A percentile compares a stretch with the other conserved stretches of the same genome.
These are phyloP conservation scores for Cynodonichthys magdalenae DNA, from an alignment of 2,797 vertebrate species.

Conservation along the genomic window DNA sequence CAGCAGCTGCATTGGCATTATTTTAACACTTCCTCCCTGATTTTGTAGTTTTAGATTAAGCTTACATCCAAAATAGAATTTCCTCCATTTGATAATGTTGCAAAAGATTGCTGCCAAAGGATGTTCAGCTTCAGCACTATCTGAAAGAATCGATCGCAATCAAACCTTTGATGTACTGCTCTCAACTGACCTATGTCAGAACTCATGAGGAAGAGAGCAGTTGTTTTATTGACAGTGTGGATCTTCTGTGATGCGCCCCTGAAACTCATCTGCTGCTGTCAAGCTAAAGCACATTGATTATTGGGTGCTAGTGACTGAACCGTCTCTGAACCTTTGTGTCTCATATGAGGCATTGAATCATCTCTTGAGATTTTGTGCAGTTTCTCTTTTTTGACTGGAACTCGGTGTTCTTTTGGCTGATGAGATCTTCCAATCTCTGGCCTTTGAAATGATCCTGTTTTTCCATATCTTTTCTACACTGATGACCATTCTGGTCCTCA, in stretches of 20 bases:
- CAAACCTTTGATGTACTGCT: constrained; percentile 41
- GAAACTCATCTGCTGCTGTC: constrained; percentile 67
- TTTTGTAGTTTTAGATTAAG: background rate
- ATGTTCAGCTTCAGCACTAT: constrained; percentile 34
- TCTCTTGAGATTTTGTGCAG: constrained; percentile 57
- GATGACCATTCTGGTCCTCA: constrained; percentile 38
- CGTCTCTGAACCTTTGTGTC: constrained; percentile 67
- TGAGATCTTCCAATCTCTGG: constrained; percentile 62
- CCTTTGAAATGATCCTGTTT: constrained; percentile 39
- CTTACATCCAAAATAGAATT: constrained; percentile 1
- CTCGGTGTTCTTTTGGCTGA: constrained; percentile 70
- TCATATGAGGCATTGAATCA: constrained; percentile 47
- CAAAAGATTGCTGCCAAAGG: constrained; percentile 28
- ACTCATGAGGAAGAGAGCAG: constrained; percentile 40
- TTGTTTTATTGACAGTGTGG: constrained; percentile 57
- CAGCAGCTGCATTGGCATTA: background rate
- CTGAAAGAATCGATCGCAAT: constrained; percentile 39
- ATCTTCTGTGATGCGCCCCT: constrained; percentile 50
- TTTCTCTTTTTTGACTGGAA: constrained; percentile 46
- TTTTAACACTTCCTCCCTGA: too few relatives aligned
- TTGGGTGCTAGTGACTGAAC: constrained; percentile 69
- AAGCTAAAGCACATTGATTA: constrained; percentile 75
- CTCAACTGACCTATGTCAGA: constrained; percentile 42
- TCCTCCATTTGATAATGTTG: constrained; percentile 4
- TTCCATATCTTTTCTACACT: constrained; percentile 38